Evolutionary conservation across 1,140 invertebrate species (phyloP).

Genomic region (Brachionus asplanchnoidis): DNA sequence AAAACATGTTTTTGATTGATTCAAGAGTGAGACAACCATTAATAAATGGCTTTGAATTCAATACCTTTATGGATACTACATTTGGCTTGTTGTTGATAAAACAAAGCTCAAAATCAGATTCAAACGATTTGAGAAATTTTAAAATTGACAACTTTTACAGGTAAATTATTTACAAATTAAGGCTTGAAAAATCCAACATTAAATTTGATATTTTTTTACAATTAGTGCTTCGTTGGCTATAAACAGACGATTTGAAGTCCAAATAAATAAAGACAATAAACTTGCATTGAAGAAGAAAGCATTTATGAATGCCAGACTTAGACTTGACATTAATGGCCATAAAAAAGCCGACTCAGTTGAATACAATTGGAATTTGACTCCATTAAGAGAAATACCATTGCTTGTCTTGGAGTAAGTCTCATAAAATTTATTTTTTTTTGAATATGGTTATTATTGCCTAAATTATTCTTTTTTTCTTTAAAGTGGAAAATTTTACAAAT

Average conservation of each 20-base stretch:
- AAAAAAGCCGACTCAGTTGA: background rate
- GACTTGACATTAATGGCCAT: constrained; percentile 4
- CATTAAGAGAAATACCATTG: constrained; percentile 8
- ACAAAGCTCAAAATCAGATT: constrained; percentile 7
- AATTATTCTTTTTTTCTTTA: too few relatives aligned
- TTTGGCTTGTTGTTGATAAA: constrained; percentile 16
- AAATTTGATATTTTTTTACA: background rate
- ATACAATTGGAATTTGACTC: constrained; percentile 27
- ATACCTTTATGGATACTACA: constrained; percentile 13
- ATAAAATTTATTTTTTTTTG: background rate
- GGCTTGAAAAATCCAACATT: too few relatives aligned
- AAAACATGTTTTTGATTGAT: constrained; percentile 38
- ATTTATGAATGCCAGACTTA: constrained; percentile 1
- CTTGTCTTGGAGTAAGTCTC: background rate
- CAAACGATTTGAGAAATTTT: background rate
- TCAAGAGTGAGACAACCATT: constrained; percentile 36
- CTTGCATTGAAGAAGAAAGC: constrained; percentile 33
- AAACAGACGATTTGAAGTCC: constrained; percentile 38
- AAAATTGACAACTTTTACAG: constrained; percentile 19
- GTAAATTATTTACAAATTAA: background rate
- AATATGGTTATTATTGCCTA: too few relatives aligned
- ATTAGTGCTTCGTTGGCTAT: background rate
- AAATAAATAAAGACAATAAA: constrained; percentile 13
- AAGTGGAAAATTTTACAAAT: constrained; percentile 40
- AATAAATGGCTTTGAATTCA: constrained; percentile 39